These are phyloP conservation scores for Pilophorus perplexus DNA, from an alignment of 2,888 invertebrate species.

Conservation along the genomic window DNA sequence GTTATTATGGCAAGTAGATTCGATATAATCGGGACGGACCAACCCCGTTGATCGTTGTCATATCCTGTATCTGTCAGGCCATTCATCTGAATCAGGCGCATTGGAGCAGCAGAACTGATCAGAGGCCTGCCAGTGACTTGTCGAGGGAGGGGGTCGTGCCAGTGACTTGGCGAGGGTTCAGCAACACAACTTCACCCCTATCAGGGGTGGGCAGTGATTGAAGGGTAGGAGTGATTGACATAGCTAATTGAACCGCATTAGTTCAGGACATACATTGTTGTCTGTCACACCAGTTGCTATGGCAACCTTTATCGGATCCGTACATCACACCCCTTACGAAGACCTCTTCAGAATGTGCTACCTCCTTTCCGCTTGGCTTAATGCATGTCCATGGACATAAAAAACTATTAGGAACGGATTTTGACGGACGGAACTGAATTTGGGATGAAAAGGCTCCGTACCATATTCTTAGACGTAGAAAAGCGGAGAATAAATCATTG, in stretches of 20 bases:
- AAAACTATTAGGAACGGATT: no score
- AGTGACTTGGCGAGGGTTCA: no score
- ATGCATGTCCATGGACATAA: no score
- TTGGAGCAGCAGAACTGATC: slow-evolving; percentile 28
- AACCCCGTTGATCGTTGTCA: not conserved
- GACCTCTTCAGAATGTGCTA: not conserved
- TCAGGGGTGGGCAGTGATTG: slow-evolving; percentile 2
- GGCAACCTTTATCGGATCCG: slow-evolving; percentile 22
- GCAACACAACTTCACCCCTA: not conserved
- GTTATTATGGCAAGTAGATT: not conserved
- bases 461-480: no score
- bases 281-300: slow-evolving; percentile 24
- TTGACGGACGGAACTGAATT: no score
- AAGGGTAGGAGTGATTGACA: slow-evolving; percentile 31
- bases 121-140: slow-evolving; percentile 19
- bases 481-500: no score
- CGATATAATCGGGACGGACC: slow-evolving; percentile 6
- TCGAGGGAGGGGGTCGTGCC: no score
- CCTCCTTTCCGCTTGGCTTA: not conserved
- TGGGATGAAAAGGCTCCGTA: no score
- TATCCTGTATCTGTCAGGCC: slow-evolving; percentile 20
- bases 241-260: slow-evolving; percentile 35
- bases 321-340: no score
- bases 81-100: slow-evolving; percentile 26
- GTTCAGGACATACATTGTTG: slow-evolving; percentile 35